phyloP scores from a whole-genome alignment of 2,888 invertebrate genomes.

The Lithophane leautieri region DNA sequence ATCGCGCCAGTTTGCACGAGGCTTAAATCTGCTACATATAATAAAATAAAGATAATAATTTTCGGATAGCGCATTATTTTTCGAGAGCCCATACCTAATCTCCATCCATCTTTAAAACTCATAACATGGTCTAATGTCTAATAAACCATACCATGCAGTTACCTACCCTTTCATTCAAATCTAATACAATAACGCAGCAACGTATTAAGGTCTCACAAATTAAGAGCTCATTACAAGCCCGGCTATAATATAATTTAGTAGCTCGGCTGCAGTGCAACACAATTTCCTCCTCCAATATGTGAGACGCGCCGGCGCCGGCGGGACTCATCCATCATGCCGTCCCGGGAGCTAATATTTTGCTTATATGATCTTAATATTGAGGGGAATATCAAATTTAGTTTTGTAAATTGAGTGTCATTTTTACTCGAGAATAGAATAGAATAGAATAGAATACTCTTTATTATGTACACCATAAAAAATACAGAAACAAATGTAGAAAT shows the following conservation, averaged over 20 bases:
- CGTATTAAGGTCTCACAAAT: conserved; percentile 1
- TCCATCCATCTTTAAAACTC: no score
- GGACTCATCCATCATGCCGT: conserved; percentile 58
- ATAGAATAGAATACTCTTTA: no score
- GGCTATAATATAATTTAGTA: conserved; percentile 33
- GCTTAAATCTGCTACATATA: no score
- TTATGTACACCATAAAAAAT: no score
- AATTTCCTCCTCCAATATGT: conserved; percentile 52
- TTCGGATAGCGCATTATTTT: not conserved
- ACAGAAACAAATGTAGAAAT: no score
- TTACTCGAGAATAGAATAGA: no score
- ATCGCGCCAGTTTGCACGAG: no score
- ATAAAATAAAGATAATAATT: not conserved
- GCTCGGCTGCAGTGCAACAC: conserved; percentile 46
- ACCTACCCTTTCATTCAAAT: not conserved
- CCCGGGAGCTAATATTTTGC: conserved; percentile 44
- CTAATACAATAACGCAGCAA: not conserved
- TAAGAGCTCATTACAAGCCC: conserved; percentile 28
- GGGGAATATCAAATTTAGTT: conserved; percentile 48
- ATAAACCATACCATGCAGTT: not conserved
- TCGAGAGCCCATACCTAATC: not conserved
- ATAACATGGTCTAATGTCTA: not conserved
- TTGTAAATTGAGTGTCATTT: conserved; percentile 44
- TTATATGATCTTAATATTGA: conserved; percentile 36
- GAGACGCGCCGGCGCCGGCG: conserved; percentile 11